Base-by-base conservation (phyloP, 2,797 vertebrate species). In the Botia kubotai region DNA sequence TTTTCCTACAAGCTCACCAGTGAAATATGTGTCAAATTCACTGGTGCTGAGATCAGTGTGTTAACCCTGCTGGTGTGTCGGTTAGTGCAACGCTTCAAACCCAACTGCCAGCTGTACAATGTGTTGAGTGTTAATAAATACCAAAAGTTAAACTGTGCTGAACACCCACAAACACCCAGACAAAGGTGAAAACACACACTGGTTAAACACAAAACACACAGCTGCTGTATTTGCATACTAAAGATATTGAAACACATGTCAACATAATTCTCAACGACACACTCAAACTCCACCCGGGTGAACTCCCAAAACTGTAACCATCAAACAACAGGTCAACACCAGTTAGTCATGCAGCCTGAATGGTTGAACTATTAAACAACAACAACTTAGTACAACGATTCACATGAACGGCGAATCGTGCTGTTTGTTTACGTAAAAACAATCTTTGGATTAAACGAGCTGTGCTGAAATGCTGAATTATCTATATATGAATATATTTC, bases 181-280 rank as follows among this genome's bases (percentile, higher is more conserved):
- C 17, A 55, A n/a, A 57, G 4, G 12, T 26, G 21, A 3, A 5
- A 52, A 62, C 23, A 57, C 7, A 60, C 26, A 43, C 4, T 14
- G 1, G 17, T 76, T 77, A 12, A 17, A 74, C 21, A 21, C n/a
- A 33, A 21, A 46, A 52, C 6, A 39, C 43, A 46, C 43, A 46
- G 10, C 14, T 63, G 65, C 29, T 72, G 36, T 43, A 76, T 83
- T 74, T 85, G 63, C 80, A 80, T 77, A 13, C 4, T 14, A 6
- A 53, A 46, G 29, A 48, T 2, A n/a, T 21, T 50, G 8, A 17
- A n/a, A 65, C 26, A 23, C 21, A 11, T 58, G 6, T 48, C 57
- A 58, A 8, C 55, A 72, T 78, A 79, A 85, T 60, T 55, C 29
- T 65, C 72, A 75, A 75, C 23, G 16, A 39, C 62, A 2, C 10